Conservation (phyloP, 2,113 vertebrate genomes). For the Lepisosteus oculatus region DNA sequence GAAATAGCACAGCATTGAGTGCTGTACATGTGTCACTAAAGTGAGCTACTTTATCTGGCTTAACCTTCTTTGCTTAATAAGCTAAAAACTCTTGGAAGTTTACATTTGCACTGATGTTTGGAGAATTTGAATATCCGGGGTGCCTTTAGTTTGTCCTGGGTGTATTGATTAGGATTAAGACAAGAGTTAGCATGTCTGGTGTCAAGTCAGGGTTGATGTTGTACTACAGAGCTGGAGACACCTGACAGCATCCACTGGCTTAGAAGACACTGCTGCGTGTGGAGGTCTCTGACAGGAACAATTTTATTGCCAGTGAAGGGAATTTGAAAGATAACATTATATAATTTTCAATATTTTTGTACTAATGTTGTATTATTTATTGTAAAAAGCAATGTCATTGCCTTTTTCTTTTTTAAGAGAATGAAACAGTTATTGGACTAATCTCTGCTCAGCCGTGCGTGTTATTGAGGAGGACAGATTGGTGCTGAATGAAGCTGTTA, state of each 20-base stretch:
- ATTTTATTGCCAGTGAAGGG: slow-evolving; percentile 46
- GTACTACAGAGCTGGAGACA: not conserved
- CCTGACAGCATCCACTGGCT: no score
- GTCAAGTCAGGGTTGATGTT: not conserved
- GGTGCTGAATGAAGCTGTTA: slow-evolving; percentile 65
- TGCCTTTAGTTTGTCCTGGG: no score
- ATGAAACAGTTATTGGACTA: slow-evolving; percentile 79
- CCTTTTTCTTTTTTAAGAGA: slow-evolving; percentile 53
- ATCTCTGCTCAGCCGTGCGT: slow-evolving; percentile 71
- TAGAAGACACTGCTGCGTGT: not conserved
- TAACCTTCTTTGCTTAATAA: no score
- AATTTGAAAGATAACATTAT: slow-evolving; percentile 70
- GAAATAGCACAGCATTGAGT: no score
- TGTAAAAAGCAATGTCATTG: slow-evolving; percentile 14
- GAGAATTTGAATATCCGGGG: no score
- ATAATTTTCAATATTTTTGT: slow-evolving; percentile 69
- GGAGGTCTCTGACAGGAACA: slow-evolving; percentile 37
- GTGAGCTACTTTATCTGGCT: no score
- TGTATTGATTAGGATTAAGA: no score
- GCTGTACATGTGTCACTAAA: no score
- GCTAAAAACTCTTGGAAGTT: no score
- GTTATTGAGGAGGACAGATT: slow-evolving; percentile 76
- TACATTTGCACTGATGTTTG: no score
- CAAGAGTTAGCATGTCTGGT: no score
- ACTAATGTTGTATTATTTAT: slow-evolving; percentile 61